phyloP scores from a whole-genome alignment of 2,113 vertebrate genomes.

The Naja naja region DNA sequence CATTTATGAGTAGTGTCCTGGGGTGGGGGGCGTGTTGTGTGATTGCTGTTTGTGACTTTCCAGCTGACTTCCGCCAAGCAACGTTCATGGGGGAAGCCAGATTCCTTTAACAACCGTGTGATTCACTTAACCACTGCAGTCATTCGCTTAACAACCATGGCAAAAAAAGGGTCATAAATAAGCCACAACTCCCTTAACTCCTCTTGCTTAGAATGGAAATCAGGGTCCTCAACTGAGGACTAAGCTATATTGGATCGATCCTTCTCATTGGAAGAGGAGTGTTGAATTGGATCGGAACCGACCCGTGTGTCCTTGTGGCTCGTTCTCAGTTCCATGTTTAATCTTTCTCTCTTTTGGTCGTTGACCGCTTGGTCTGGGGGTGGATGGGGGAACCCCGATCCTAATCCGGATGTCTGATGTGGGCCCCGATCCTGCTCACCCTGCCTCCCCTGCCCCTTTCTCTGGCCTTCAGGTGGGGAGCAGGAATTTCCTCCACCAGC shows the following conservation, averaged over 20 bases:
- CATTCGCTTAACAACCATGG: no score
- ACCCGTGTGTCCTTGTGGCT: background rate
- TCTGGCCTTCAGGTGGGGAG: background rate
- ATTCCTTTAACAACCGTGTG: no score
- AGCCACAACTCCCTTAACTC: no score
- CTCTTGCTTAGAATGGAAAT: no score
- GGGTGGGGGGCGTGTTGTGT: no score
- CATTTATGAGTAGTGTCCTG: no score
- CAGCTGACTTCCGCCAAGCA: no score
- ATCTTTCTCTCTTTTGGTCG: background rate
- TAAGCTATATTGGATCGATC: background rate
- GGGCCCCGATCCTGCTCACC: background rate
- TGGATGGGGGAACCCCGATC: background rate
- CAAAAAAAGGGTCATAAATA: no score
- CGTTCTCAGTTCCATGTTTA: background rate
- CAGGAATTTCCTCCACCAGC: background rate
- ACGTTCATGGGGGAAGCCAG: no score
- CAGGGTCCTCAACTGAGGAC: no score
- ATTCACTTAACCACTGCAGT: no score
- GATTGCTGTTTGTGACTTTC: no score
- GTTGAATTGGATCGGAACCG: background rate
- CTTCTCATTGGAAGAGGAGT: background rate
- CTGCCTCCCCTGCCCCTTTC: fast-evolving
- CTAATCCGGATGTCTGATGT: background rate
- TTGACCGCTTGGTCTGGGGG: background rate